Conservation (phyloP, 2,113 vertebrate genomes). For the Hassar affinis region DNA sequence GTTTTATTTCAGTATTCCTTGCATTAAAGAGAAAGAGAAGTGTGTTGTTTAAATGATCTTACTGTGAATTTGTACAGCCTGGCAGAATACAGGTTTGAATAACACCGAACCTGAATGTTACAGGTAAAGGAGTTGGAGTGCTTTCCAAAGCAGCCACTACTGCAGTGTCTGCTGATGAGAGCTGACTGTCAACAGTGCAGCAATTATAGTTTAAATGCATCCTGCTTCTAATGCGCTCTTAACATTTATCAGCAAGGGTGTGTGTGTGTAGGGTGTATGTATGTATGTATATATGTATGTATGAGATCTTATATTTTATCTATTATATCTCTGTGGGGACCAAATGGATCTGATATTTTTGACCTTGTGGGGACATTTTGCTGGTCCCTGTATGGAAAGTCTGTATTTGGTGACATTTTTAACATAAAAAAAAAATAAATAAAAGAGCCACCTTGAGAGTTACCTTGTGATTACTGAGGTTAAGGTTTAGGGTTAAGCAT, state of each 20-base stretch:
- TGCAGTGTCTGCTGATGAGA: background rate
- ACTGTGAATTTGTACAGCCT: background rate
- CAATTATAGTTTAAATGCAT: constrained; percentile 5
- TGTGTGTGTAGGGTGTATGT: background rate
- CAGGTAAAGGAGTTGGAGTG: background rate
- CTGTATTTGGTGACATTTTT: no score
- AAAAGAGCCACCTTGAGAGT: no score
- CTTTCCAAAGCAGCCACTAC: constrained; percentile 5
- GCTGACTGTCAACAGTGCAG: background rate
- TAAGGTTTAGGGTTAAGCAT: no score
- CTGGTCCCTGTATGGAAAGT: no score
- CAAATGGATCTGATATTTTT: no score
- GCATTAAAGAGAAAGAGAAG: background rate
- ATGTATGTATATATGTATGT: constrained; percentile 5
- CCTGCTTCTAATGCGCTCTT: constrained; percentile 9
- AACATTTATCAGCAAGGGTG: background rate
- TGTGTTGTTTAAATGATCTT: background rate
- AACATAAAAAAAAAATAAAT: no score
- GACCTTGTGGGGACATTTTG: no score
- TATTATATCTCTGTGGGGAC: no score
- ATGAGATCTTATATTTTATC: background rate
- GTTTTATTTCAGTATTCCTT: background rate
- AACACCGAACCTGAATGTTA: background rate
- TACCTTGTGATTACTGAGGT: no score
- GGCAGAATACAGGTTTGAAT: background rate